Base-by-base conservation (phyloP, 2,113 vertebrate genomes). In the Sprattus sprattus region DNA sequence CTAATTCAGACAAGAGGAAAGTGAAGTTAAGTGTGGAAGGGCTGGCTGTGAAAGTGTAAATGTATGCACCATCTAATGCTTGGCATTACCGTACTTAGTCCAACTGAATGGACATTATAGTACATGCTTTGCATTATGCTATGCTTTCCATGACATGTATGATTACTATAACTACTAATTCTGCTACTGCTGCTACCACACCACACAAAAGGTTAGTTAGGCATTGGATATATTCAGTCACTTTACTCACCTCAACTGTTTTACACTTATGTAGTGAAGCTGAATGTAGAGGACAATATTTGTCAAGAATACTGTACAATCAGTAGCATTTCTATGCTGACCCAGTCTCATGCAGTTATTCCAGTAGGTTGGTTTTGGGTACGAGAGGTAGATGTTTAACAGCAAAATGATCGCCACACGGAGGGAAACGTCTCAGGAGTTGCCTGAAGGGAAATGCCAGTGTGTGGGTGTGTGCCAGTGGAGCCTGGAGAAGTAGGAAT, bases 1-100 rank as follows among this genome's bases (percentile, higher is more conserved):
- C 71, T 78, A 78, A 78, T 78, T 32, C 71, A 25, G 64, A 67
- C 64, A 25, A 67, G 64, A 28, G 64, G 64, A 67, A 67, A 67
- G 71, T 32, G 28, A 39, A 39, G 39, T 1, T 49, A 78, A 78
- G 71, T 78, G 71, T 32, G 67, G 9, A 75, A 75, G 67, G 28
- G 13, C 67, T 28, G 2, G 25, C 67, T 75, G 67, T 39, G 71
- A 32, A 78, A 78, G 71, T 78, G 71, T 32, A 32, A 78, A 78
- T 44, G 71, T 39, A 78, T 32, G 32, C 71, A 78, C 39, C 71
- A 78, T 32, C 32, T 78, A 78, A 78, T 78, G 5, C 10, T 28
- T 67, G n/a, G 64, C n/a, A 9, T 67, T 9, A 10, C n/a, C 64
- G n/a, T 28, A 67, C 64, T 28, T 67, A 7, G 10, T 25, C 64